Base-by-base conservation (phyloP, 2,888 invertebrate species). In the Saturnia pavonia region DNA sequence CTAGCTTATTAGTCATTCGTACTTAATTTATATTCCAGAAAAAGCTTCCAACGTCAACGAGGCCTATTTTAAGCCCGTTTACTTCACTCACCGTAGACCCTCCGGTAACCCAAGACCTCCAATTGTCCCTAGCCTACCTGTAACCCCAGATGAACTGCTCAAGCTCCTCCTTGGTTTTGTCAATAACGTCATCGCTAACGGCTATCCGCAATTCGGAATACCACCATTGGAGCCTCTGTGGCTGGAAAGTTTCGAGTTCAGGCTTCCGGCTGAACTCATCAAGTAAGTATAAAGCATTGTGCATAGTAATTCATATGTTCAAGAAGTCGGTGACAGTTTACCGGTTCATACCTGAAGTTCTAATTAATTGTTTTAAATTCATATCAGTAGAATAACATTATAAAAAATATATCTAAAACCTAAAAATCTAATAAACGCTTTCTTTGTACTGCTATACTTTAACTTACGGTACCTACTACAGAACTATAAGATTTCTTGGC, bases 61-160 rank as follows among this genome's bases (percentile, higher is more conserved):
- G 27, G 27, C 11, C 27, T 1, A 54, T 22, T 22, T 11, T n/a
- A 54, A 54, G 9, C 22, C 54, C 1, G 22, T 22, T 22, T 54
- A 54, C 25, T 12, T 25, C 14, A 11, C 25, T 12, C 14, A 60
- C 57, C 57, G 14, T 27, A 27, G 27, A 27, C 57, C 27, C 3
- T 25, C 27, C 27, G 14, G 2, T 27, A 25, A 12, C 27, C 27
- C 16, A 27, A 60, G 25, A 6, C 57, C 57, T 6, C 27, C 25
- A 45, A 25, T 40, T 48, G 19, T 3, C 7, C 40, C 70, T 19
- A 51, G 40, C 22, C 42, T 66, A 0, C 66, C 66, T 19, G 12
- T n/a, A 66, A 51, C 70, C n/a, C 19, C 70, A 51, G 66, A 54
- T 48, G 69, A 66, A 40, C 40, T 70, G 1, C 51, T 70, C 11